Percentiles rank a stretch among this genome's conserved stretches.
Conservation (phyloP, 2,888 invertebrate genomes). For the Galerucella pusilla region DNA sequence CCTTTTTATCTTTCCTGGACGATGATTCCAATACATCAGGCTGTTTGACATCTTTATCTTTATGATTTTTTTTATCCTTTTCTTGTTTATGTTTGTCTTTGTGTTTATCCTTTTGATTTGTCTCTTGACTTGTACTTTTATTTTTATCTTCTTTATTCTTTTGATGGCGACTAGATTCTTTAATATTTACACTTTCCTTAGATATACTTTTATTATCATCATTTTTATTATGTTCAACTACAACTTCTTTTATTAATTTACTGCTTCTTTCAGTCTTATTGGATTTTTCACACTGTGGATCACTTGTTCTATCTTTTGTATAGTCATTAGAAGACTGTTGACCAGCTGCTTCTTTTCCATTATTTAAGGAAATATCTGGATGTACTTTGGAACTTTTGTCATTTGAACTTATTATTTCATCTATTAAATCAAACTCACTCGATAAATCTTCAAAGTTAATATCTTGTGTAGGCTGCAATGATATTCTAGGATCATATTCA, state of each 20-base stretch:
- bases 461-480: conserved; percentile 47
- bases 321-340: conserved; percentile 29
- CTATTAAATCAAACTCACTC: conserved; percentile 63
- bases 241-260: conserved; percentile 52
- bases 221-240: conserved; percentile 42
- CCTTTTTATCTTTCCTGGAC: conserved; percentile 33
- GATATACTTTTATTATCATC: conserved; percentile 1
- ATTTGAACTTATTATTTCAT: conserved; percentile 60
- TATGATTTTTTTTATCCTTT: conserved; percentile 39
- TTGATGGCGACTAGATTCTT: conserved; percentile 32
- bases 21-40: conserved; percentile 7
- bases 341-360: conserved; percentile 24
- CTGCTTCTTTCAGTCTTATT: conserved; percentile 21
- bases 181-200: conserved; percentile 42
- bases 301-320: conserved; percentile 37
- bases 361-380: conserved; percentile 26
- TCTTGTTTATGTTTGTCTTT: conserved; percentile 38
- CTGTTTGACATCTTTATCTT: conserved; percentile 19
- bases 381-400: conserved; percentile 36
- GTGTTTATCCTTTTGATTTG: conserved; percentile 27
- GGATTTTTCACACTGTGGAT: conserved; percentile 13
- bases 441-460: conserved; percentile 62
- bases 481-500: conserved; percentile 55
- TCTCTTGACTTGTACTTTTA: conserved; percentile 49
- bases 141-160: conserved; percentile 50